Evolutionary conservation across 2,888 invertebrate genomes (phyloP), one percentile per base, ranked within the genome.

Genomic region (Drosophila diplacantha): DNA sequence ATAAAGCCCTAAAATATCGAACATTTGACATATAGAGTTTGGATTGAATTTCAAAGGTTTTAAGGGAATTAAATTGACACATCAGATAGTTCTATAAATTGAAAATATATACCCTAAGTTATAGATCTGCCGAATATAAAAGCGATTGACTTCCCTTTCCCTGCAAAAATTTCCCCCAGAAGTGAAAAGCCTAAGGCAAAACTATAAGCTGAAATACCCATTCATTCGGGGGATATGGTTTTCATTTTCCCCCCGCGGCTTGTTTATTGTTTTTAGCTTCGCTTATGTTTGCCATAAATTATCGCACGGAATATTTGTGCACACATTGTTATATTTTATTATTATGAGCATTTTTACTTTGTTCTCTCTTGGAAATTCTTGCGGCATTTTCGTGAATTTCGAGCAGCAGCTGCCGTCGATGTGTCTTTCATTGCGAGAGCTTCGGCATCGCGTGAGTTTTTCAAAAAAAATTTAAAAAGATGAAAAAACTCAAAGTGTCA

Each of bases 401-500:
- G 41, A 46, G 66, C 74, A 80, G 75, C 79, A 79, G 79, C 79
- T 79, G 79, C 79, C 81, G 78, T 79, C 79, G 82, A 79, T 79
- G 83, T 79, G 81, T 78, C 78, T 78, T 82, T 77, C 71, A 72
- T 61, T 68, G 62, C 44, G 59, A 46, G 57, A 64, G 35, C 37
- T 22, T 39, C 56, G 39, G 59, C 61, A 67, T 49, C 66, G 75
- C 68, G 43, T 75, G 11, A 37, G 37, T 37, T 74, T 81, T 72
- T 69, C 8, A 18, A 12, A 43, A 16, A 26, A 20, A 20, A 29
- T 22, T 22, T 1, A 31, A 31, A 12, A n/a, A 11, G 2, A n/a
- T 3, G 9, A 24, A 72, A 82, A 81, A 78, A 78, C 83, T 74
- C 73, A 57, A 81, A 83, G 84, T 83, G 81, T 83, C 81, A 81